phyloP scores from a whole-genome alignment of 2,888 invertebrate genomes.

The Leptopilina myrica region DNA sequence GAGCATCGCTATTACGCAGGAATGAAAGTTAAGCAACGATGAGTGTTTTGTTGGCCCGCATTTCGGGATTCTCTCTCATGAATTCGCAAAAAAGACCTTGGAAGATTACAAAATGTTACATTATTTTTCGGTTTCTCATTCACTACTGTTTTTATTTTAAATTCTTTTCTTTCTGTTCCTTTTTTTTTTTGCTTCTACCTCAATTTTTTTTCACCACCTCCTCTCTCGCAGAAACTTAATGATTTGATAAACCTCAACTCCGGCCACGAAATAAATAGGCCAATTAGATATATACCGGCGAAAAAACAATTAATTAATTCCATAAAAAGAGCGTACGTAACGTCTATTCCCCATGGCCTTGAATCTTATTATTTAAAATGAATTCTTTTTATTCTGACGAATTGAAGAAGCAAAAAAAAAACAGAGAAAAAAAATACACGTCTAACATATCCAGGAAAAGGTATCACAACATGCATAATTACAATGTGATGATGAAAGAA shows the following conservation, averaged over 20 bases:
- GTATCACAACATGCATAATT: too few species aligned
- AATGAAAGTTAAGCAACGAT: slow-evolving; percentile 17
- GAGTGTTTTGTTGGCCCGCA: slow-evolving; percentile 28
- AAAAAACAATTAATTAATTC: slow-evolving; percentile 4
- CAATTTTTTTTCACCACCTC: not conserved
- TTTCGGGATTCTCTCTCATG: slow-evolving; percentile 33
- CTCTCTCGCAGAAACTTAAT: not conserved
- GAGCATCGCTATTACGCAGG: slow-evolving; percentile 18
- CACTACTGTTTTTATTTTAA: not conserved
- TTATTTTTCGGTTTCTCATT: slow-evolving; percentile 22
- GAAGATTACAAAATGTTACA: slow-evolving; percentile 33
- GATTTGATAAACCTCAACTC: not conserved
- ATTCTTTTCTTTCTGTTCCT: too few species aligned
- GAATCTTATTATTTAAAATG: not conserved
- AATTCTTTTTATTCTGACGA: not conserved
- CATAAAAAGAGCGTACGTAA: slow-evolving; percentile 7
- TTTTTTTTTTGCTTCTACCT: too few species aligned
- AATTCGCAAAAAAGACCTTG: slow-evolving; percentile 17
- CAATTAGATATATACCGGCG: not conserved
- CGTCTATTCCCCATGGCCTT: slow-evolving; percentile 2
- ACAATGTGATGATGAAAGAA: too few species aligned
- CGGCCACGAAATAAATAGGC: slow-evolving; percentile 14
- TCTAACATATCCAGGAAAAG: too few species aligned
- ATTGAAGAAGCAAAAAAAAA: too few species aligned
- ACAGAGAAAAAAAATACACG: too few species aligned